Base-by-base conservation (phyloP, 2,888 invertebrate genomes). In the Torymus tubicola region DNA sequence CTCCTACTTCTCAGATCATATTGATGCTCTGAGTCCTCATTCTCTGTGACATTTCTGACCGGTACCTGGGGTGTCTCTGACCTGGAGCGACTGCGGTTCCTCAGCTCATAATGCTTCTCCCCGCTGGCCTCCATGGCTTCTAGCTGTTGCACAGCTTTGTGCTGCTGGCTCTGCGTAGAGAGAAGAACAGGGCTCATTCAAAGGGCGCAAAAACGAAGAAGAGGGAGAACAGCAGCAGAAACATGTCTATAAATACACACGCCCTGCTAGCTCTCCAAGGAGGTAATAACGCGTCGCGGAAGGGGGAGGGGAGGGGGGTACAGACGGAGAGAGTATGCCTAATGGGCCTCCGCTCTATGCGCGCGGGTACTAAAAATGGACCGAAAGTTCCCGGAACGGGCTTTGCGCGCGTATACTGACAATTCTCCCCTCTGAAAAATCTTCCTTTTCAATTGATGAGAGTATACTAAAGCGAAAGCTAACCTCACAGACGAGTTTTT, bases 71-170 rank as follows among this genome's bases (percentile, higher is more conserved):
- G 90, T 53, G 90, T 90, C 72, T 87, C 87, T 2, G 91, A 90
- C 64, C 91, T 85, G 24, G 90, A 90, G 81, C 90, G 87, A 80
- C 90, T 90, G 61, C 88, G 86, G 68, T 87, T 90, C 71, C 90
- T 84, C 69, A 90, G 81, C 77, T 89, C 89, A 69, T 91, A 90
- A 70, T 88, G 87, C 83, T 86, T 88, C 67, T 85, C 87, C 18
- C 82, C 85, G 55, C 89, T 89, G 42, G 83, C 84, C 69, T 90
- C 90, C 90, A 90, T 90, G 61, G 42, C 42, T 42, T 42, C 42
- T 42, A 42, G 42, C 42, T 42, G 8, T 42, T 42, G 42, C 42
- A 8, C 42, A 42, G 42, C 76, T 77, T 55, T 52, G 61, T 57
- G 18, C 8, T 57, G 0, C 12, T 42, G 42, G 42, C 74, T 74